Evolutionary conservation across 2,797 vertebrate species (phyloP).

Genomic region (Hydrocynus forskahlii): DNA sequence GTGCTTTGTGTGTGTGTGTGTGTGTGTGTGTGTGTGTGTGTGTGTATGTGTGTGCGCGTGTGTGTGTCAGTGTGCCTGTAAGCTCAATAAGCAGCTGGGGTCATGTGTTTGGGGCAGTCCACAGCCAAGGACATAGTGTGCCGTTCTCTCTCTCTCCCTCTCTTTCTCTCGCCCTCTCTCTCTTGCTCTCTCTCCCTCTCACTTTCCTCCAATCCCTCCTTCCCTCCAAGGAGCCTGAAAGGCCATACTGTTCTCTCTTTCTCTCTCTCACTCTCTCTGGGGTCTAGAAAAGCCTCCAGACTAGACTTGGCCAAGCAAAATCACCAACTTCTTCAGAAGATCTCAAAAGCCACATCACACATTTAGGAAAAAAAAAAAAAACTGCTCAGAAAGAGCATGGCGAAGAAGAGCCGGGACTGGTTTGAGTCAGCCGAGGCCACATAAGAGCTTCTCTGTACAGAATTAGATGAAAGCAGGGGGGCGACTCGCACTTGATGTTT

Average conservation of each 20-base stretch:
- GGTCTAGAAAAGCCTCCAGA: slow-evolving; percentile 29
- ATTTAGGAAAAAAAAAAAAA: slow-evolving; percentile 46
- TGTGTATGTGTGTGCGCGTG: slow-evolving; percentile 26
- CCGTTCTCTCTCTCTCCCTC: slow-evolving; percentile 56
- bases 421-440: slow-evolving; percentile 70
- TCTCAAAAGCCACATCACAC: slow-evolving; percentile 68
- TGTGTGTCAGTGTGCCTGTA: slow-evolving; percentile 41
- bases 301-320: slow-evolving; percentile 33
- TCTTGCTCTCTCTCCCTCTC: slow-evolving; percentile 30
- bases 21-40: slow-evolving; percentile 34
- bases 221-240: slow-evolving; percentile 70
- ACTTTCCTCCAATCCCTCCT: slow-evolving; percentile 55
- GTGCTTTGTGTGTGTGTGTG: slow-evolving; percentile 25
- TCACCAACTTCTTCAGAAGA: slow-evolving; percentile 43
- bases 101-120: slow-evolving; percentile 61
- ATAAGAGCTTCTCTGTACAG: slow-evolving; percentile 71
- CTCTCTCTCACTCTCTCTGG: slow-evolving; percentile 30
- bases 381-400: slow-evolving; percentile 58
- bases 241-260: slow-evolving; percentile 69
- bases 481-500: slow-evolving; percentile 46
- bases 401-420: slow-evolving; percentile 52
- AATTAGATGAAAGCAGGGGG: slow-evolving; percentile 23
- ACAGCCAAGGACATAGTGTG: slow-evolving; percentile 73
- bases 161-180: slow-evolving; percentile 55
- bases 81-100: slow-evolving; percentile 49